Evolutionary conservation across 2,113 vertebrate species (phyloP), one percentile per base, ranked within the genome.

Genomic region (Anolis sagrei): DNA sequence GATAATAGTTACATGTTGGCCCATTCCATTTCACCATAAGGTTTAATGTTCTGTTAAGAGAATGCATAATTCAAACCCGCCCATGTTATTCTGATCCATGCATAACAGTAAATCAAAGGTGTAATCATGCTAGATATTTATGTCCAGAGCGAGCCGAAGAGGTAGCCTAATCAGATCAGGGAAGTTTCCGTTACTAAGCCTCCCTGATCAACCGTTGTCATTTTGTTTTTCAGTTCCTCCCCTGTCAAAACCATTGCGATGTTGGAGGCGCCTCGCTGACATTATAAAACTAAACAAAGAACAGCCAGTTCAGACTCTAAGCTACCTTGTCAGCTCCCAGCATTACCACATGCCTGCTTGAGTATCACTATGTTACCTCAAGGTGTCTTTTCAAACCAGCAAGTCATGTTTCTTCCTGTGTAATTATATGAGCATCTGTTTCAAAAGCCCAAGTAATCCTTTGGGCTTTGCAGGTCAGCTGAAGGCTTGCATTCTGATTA

Each of bases 11-110:
- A 81, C 88, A 84, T 81, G 84, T 86, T 92, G 86, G 90, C 74
- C 86, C 74, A 77, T 87, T 94, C 82, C 83, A 88, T 90, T 94
- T 95, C 90, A 81, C 84, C 90, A 77, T 90, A 91, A 90, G 92
- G 85, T 83, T 93, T 94, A 86, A 87, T 93, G 81, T 92, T 93
- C 94, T 93, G 93, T 94, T 94, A 91, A 94, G 78, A 91, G 84
- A 93, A 87, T 87, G 76, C 88, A 88, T 92, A 90, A 95, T 95
- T 96, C 92, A 91, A 81, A 88, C 93, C 80, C 64, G 76, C 72
- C 81, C 81, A 83, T 91, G 90, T 93, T 92, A 81, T 90, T 92
- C 86, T 0, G 29, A 92, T 92, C 87, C 44, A 49, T 70, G 83
- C 84, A 91, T 89, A 86, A 93, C 54, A 92, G 62, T 91, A 95